These are phyloP conservation scores for Drosophila birchii DNA, from an alignment of 2,888 invertebrate species.

Conservation along the genomic window DNA sequence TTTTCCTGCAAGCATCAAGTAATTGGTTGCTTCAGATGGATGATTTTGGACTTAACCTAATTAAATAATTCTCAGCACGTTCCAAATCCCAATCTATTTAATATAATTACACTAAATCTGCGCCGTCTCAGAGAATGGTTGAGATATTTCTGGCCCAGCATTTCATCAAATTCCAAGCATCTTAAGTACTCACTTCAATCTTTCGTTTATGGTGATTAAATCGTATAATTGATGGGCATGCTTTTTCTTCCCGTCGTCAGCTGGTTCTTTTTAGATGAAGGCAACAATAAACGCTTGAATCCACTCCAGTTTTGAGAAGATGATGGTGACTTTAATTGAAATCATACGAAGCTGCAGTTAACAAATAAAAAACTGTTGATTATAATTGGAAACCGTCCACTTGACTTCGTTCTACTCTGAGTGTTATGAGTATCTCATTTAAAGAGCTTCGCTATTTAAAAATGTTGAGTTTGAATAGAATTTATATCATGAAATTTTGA, in stretches of 20 bases:
- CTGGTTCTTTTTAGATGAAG: constrained; percentile 10
- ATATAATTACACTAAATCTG: constrained; percentile 21
- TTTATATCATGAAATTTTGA: background rate
- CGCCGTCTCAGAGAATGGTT: background rate
- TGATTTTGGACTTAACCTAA: constrained; percentile 9
- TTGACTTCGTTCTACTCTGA: constrained; percentile 8
- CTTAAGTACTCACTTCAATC: constrained; percentile 58
- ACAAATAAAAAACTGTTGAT: constrained; percentile 27
- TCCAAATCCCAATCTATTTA: constrained; percentile 16
- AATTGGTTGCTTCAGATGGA: background rate
- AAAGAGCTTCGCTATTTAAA: background rate
- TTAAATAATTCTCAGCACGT: constrained; percentile 28
- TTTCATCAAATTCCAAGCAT: constrained; percentile 18
- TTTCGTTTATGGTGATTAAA: constrained; percentile 44
- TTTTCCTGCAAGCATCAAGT: constrained; percentile 7
- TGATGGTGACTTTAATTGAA: constrained; percentile 6
- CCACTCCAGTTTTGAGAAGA: background rate
- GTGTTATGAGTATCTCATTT: constrained; percentile 19
- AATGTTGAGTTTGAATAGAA: background rate
- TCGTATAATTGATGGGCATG: constrained; percentile 53
- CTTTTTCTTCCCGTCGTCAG: constrained; percentile 17
- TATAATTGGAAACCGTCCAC: constrained; percentile 19
- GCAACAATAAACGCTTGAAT: constrained; percentile 3
- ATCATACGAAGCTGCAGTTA: constrained; percentile 6
- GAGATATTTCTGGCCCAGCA: constrained; percentile 6